Percentiles rank a stretch among this genome's conserved stretches.
phyloP scores from a whole-genome alignment of 2,888 invertebrate species.

The Antitype chi region DNA sequence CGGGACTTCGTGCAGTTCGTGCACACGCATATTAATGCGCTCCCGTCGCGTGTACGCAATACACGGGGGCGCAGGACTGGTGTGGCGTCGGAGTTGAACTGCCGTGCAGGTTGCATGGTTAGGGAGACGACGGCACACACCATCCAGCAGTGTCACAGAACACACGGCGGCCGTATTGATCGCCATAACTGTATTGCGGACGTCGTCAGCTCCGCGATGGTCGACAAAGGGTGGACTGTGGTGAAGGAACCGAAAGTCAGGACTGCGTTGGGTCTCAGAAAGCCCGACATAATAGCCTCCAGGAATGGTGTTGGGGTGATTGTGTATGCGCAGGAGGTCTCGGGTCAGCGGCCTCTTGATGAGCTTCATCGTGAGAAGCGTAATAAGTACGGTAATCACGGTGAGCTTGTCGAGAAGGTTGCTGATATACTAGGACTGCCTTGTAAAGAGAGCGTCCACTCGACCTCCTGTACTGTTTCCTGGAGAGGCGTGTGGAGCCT shows the following conservation, averaged over 20 bases:
- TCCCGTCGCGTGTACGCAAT: no score
- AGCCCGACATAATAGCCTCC: no score
- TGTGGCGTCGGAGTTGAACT: conserved; percentile 60
- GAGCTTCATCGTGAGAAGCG: no score
- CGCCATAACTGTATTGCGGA: no score
- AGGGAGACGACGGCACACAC: conserved; percentile 68
- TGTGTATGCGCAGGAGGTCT: no score
- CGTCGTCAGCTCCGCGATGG: no score
- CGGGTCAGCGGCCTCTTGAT: no score
- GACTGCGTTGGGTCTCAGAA: no score
- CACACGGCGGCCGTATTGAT: neutral
- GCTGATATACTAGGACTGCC: neutral
- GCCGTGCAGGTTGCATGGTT: conserved; percentile 71
- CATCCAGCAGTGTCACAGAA: conserved; percentile 19
- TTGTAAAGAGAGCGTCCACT: neutral
- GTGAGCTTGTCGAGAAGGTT: neutral
- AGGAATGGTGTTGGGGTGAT: no score
- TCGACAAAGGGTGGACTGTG: no score
- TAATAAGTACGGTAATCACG: no score
- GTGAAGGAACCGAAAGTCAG: no score
- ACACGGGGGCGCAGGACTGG: conserved; percentile 13
- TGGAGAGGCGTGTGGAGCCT: neutral
- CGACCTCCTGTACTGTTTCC: neutral
- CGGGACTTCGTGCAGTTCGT: conserved; percentile 51
- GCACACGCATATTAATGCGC: conserved; percentile 40